A percentile compares a stretch with the other conserved stretches of the same genome.
phyloP scores from a whole-genome alignment of 2,797 vertebrate genomes.

The Sebastes itinus region DNA sequence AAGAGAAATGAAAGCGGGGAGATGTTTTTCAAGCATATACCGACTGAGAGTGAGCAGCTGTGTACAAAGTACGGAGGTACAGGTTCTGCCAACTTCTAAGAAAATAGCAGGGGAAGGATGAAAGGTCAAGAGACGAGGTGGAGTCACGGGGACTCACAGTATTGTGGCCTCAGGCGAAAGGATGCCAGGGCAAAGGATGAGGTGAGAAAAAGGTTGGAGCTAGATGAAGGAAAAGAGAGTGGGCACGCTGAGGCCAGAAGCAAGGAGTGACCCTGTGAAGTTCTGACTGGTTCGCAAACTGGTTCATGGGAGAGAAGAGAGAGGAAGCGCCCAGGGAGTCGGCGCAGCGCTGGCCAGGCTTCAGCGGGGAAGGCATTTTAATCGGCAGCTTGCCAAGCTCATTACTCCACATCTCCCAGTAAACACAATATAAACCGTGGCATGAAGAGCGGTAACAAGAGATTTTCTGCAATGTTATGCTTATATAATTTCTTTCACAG shows the following conservation, averaged over 20 bases:
- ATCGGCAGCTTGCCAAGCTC: constrained; percentile 5
- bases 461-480: constrained; percentile 15
- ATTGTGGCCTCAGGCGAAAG: constrained; percentile 39
- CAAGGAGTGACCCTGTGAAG: constrained; percentile 42
- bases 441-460: constrained; percentile 1
- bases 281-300: constrained; percentile 27
- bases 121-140: constrained; percentile 53
- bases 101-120: constrained; percentile 32
- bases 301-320: constrained; percentile 21
- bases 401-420: constrained; percentile 26
- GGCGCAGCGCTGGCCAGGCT: not conserved
- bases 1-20: not conserved
- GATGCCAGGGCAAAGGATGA: constrained; percentile 24
- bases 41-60: not conserved
- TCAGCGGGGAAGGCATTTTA: constrained; percentile 14
- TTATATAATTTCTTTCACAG: constrained; percentile 19
- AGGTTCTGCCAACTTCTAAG: not conserved
- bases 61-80: constrained; percentile 1
- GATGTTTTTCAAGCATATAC: not conserved
- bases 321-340: not conserved
- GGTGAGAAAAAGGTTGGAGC: constrained; percentile 36
- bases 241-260: constrained; percentile 29
- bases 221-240: constrained; percentile 18
- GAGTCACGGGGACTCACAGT: constrained; percentile 17
- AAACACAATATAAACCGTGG: constrained; percentile 28